Percentiles rank a stretch among this genome's conserved stretches.
phyloP scores from a whole-genome alignment of 2,888 invertebrate species.

The Lasioglossum malachurum region DNA sequence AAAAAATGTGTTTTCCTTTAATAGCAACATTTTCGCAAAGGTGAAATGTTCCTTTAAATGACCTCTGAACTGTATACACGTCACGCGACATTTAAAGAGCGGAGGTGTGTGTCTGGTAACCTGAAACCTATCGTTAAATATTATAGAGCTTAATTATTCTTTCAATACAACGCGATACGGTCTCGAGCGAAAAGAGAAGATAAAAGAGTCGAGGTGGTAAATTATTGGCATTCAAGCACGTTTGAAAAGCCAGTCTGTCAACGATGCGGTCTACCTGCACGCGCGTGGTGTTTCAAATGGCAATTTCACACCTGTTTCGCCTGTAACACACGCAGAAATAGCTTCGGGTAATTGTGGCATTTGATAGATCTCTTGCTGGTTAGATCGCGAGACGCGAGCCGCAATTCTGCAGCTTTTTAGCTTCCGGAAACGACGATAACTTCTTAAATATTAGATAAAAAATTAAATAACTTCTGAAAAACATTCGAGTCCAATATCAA shows the following conservation, averaged over 20 bases:
- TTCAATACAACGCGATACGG: background rate
- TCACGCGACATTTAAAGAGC: background rate
- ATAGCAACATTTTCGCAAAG: background rate
- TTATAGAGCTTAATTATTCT: background rate
- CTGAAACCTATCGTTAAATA: constrained; percentile 10
- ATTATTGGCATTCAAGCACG: constrained; percentile 9
- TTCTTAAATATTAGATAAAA: too few relatives aligned
- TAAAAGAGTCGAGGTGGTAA: constrained; percentile 3
- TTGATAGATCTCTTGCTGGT: background rate
- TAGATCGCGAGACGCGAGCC: background rate
- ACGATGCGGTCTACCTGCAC: background rate
- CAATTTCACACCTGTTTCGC: constrained; percentile 17
- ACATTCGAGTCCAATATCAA: too few relatives aligned
- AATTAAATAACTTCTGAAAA: too few relatives aligned
- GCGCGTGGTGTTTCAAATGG: background rate
- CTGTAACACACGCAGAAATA: background rate
- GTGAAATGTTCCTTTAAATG: background rate
- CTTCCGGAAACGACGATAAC: background rate
- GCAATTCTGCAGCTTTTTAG: background rate
- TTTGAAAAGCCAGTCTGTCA: background rate
- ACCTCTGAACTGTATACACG: background rate
- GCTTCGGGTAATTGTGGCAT: constrained; percentile 8
- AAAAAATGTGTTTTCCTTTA: background rate
- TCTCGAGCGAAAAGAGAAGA: background rate
- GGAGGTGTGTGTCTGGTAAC: background rate